Percentiles rank a stretch among this genome's conserved stretches.
These are phyloP conservation scores for Aproaerema taeniolella DNA, from an alignment of 2,888 invertebrate species.

Conservation along the genomic window DNA sequence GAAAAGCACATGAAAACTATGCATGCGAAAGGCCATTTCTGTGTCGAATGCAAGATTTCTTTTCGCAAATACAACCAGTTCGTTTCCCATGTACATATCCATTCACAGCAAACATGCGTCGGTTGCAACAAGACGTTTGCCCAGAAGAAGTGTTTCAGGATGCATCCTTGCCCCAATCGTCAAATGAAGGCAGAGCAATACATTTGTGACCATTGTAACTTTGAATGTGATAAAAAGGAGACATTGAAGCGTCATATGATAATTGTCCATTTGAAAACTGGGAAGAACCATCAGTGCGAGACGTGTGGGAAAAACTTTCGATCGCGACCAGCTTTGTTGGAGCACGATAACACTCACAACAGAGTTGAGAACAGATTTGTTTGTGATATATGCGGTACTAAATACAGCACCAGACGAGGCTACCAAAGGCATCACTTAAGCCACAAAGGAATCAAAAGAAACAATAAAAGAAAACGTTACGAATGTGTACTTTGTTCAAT, in stretches of 20 bases:
- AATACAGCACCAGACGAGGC: slow-evolving; percentile 38
- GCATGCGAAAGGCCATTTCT: slow-evolving; percentile 7
- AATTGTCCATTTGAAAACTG: slow-evolving; percentile 27
- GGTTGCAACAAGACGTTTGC: slow-evolving; percentile 33
- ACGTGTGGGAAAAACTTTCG: slow-evolving; percentile 40
- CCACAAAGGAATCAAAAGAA: slow-evolving; percentile 16
- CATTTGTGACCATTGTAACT: slow-evolving; percentile 43
- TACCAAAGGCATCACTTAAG: slow-evolving; percentile 34
- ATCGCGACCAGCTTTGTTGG: slow-evolving; percentile 30
- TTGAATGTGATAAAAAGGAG: slow-evolving; percentile 28
- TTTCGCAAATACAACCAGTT: slow-evolving; percentile 25
- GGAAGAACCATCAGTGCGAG: slow-evolving; percentile 32
- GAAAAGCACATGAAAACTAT: slow-evolving; percentile 1
- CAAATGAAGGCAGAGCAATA: slow-evolving; percentile 17
- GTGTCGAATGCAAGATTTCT: slow-evolving; percentile 33
- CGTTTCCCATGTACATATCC: slow-evolving; percentile 33
- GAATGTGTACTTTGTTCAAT: background rate
- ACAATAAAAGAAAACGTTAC: background rate
- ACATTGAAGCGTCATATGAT: slow-evolving; percentile 33
- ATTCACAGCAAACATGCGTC: slow-evolving; percentile 27
- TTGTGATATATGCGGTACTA: slow-evolving; percentile 33
- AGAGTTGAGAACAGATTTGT: slow-evolving; percentile 33
- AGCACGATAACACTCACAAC: slow-evolving; percentile 40
- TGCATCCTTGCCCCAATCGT: slow-evolving; percentile 30
- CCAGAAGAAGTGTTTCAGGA: slow-evolving; percentile 32